Base-by-base conservation (phyloP, 2,888 invertebrate species). In the Metellina segmentata region DNA sequence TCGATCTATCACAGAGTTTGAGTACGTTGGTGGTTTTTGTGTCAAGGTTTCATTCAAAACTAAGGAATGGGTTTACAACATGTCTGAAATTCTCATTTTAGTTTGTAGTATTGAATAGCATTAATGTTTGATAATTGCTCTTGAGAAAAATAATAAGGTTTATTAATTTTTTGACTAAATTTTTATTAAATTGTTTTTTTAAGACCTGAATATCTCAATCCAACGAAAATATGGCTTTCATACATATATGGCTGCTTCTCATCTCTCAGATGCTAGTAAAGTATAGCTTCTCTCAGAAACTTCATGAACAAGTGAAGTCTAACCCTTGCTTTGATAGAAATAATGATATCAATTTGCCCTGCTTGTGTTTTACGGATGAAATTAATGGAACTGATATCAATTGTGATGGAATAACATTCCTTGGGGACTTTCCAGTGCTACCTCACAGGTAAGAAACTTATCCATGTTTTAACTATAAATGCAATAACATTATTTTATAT, bases 331-430 rank as follows among this genome's bases (percentile, higher is more conserved):
- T 72, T 6, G 86, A 91, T n/a, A 16, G 75, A 20, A 86, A 86
- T 48, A 70, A 81, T 61, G 71, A 77, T 49, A 83, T 86, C 70
- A 86, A 97, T 81, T 96, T 97, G 94, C 97, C 97, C 0, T 98
- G 98, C 95, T 95, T 96, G 61, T 96, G 96, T 93, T 94, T 95
- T 1, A 49, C 94, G 13, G 93, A 93, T 82, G 92, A 85, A 61
- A 92, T 89, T 51, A 94, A 93, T 85, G 95, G 96, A 88, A 96
- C 98, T 93, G 95, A 96, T 94, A 96, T 98, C 96, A 96, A 98
- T 95, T 98, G 98, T 95, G 98, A 98, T 95, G 95, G 96, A 9
- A 96, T 97, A 49, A 97, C 98, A 52, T 98, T 98, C 94, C 96
- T 97, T 51, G 96, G 97, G 7, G 98, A 98, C 94, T 97, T 97